phyloP scores from a whole-genome alignment of 1,140 invertebrate genomes.

The Tachypleus tridentatus region DNA sequence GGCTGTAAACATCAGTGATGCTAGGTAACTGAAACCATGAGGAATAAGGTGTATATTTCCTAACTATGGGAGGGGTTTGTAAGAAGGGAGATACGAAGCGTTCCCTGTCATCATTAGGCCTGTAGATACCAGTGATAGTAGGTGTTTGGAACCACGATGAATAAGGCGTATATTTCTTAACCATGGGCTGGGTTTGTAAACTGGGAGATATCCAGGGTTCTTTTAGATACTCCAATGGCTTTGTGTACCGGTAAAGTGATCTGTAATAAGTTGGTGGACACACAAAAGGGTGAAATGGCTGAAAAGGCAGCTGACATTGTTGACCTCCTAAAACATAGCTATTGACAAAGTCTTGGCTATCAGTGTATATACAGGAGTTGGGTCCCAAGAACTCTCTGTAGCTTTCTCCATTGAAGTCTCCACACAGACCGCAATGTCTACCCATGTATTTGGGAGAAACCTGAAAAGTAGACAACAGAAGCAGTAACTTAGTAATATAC shows the following conservation, averaged over 20 bases:
- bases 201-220: background rate
- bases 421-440: constrained; percentile 22
- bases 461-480: too few species aligned
- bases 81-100: background rate
- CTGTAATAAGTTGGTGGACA: background rate
- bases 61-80: background rate
- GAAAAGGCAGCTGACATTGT: background rate
- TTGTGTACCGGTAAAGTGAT: background rate
- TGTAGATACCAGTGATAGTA: background rate
- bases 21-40: background rate
- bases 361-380: constrained; percentile 13
- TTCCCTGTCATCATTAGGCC: background rate
- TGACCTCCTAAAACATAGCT: constrained; percentile 1
- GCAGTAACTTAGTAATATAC: too few species aligned
- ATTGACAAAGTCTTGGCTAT: constrained; percentile 12
- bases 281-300: background rate
- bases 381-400: constrained; percentile 20
- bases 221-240: background rate
- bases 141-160: background rate
- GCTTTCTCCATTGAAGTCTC: constrained; percentile 22
- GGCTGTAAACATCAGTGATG: background rate
- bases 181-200: background rate
- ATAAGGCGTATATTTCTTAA: background rate
- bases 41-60: background rate
- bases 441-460: constrained; percentile 14